A percentile compares a stretch with the other conserved stretches of the same genome.
Conservation (phyloP, 1,140 invertebrate genomes). For the Phthorimaea operculella region DNA sequence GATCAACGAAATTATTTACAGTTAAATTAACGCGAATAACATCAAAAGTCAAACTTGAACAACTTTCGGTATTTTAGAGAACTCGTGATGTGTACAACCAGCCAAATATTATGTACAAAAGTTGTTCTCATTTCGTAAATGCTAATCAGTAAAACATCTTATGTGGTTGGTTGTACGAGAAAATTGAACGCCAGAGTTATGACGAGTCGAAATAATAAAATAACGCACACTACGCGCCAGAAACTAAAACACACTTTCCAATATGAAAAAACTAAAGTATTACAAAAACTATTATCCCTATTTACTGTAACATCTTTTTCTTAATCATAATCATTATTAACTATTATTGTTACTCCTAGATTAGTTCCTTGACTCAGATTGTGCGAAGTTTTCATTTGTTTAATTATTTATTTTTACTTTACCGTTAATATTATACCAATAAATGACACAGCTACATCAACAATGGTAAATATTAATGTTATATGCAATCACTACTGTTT, state of each 20-base stretch:
- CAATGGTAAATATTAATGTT: conserved; percentile 11
- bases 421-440: conserved; percentile 42
- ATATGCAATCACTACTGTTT: conserved; percentile 39
- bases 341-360: conserved; percentile 51
- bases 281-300: not conserved
- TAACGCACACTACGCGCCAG: not conserved
- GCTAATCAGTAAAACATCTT: too few relatives aligned
- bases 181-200: too few relatives aligned
- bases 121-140: too few relatives aligned
- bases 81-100: not conserved
- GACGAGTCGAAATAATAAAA: not conserved
- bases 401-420: conserved; percentile 36
- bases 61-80: conserved; percentile 8
- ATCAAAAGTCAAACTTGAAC: conserved; percentile 23
- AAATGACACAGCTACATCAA: conserved; percentile 21
- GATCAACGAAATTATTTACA: conserved; percentile 30
- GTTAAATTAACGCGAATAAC: conserved; percentile 28
- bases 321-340: conserved; percentile 22
- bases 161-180: not conserved
- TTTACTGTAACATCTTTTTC: conserved; percentile 3
- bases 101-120: not conserved
- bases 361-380: conserved; percentile 60
- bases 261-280: not conserved
- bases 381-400: conserved; percentile 60
- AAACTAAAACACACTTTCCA: not conserved